Evolutionary conservation across 1,140 invertebrate species (phyloP).

Genomic region (Formica selysi): DNA sequence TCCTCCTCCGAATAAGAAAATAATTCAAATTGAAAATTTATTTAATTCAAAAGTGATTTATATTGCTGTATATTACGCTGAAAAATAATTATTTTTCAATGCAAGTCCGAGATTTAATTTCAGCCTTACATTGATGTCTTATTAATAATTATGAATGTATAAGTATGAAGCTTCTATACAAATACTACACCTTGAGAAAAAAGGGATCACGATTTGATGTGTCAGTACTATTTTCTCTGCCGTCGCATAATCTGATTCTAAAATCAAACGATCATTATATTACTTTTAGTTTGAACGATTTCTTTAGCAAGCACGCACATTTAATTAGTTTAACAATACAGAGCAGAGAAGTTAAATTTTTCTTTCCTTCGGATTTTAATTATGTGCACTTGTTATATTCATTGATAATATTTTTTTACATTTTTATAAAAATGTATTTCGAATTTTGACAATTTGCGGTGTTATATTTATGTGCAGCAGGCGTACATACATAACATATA

Average conservation of each 20-base stretch:
- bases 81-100: slow-evolving; percentile 6
- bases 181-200: background rate
- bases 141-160: slow-evolving; percentile 24
- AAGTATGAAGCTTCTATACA: background rate
- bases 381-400: no score
- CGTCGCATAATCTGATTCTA: background rate
- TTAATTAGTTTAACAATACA: background rate
- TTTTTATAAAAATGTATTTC: background rate
- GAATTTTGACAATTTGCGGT: background rate
- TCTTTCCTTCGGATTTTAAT: background rate
- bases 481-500: background rate
- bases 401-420: background rate
- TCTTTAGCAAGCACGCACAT: background rate
- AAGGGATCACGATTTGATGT: slow-evolving; percentile 13
- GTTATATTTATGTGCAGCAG: no score
- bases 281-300: background rate
- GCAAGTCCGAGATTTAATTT: background rate
- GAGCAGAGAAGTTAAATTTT: background rate
- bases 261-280: background rate
- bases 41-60: background rate
- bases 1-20: background rate
- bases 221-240: background rate
- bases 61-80: background rate
- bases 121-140: background rate
- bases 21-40: slow-evolving; percentile 8